phyloP scores from a whole-genome alignment of 2,797 vertebrate genomes.

The Sebastes hubbsi region DNA sequence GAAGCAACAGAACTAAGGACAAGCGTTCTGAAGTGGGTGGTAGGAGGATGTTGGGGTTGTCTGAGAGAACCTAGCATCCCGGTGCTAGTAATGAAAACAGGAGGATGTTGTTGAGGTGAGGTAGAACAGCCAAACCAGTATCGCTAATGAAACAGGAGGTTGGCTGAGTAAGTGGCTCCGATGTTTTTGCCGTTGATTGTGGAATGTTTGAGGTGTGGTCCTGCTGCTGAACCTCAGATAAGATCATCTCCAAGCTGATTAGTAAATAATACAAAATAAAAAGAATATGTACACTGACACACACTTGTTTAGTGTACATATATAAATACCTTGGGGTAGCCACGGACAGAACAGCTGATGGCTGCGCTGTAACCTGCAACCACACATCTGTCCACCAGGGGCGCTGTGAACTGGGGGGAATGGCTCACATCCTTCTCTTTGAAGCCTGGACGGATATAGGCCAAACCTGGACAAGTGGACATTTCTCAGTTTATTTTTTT shows the following conservation, averaged over 20 bases:
- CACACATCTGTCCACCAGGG: slow-evolving; percentile 86
- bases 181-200: neutral
- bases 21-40: neutral
- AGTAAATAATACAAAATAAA: neutral
- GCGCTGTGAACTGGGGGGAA: slow-evolving; percentile 88
- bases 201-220: neutral
- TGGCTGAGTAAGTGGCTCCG: neutral
- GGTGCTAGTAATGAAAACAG: neutral
- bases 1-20: neutral
- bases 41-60: neutral
- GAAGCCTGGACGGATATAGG: slow-evolving; percentile 69
- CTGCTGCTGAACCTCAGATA: neutral
- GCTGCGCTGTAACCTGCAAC: slow-evolving; percentile 89
- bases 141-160: neutral
- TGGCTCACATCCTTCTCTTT: slow-evolving; percentile 82
- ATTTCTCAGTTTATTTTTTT: neutral
- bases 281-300: neutral
- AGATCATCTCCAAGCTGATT: neutral
- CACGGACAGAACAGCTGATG: slow-evolving; percentile 90
- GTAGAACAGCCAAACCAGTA: neutral
- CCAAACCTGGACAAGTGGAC: slow-evolving; percentile 72
- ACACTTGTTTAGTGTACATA: neutral
- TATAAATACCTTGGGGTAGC: slow-evolving; percentile 85
- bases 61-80: neutral
- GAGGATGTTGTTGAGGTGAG: neutral